These are phyloP conservation scores for Mercenaria mercenaria DNA, from an alignment of 1,140 invertebrate species.

Conservation along the genomic window DNA sequence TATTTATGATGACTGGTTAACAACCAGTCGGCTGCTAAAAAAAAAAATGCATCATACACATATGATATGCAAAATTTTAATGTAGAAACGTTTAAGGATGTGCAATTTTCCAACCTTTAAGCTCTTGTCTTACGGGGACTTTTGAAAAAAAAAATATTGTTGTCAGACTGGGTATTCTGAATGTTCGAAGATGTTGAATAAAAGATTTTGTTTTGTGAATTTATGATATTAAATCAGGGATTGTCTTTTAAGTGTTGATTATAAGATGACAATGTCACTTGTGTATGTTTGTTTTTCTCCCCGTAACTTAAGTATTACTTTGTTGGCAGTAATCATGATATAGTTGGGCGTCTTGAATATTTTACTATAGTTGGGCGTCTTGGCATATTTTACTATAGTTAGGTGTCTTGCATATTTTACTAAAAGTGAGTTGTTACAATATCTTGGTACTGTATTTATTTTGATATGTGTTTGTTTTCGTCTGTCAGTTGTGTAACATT, in stretches of 20 bases:
- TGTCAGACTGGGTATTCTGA: not conserved
- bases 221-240: not conserved
- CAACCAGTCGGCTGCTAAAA: too few relatives aligned
- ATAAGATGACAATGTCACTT: not conserved
- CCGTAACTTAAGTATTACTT: not conserved
- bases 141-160: too few relatives aligned
- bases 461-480: slow-evolving; percentile 32
- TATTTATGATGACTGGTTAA: too few relatives aligned
- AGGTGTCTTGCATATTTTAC: slow-evolving; percentile 10
- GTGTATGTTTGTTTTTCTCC: not conserved
- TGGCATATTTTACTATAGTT: slow-evolving; percentile 25
- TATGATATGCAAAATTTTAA: too few relatives aligned
- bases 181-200: too few relatives aligned
- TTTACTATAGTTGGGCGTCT: not conserved
- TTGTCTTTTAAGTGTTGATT: not conserved
- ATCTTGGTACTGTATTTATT: slow-evolving; percentile 17
- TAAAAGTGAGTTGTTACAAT: not conserved
- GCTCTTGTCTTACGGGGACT: too few relatives aligned
- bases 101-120: too few relatives aligned
- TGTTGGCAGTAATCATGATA: not conserved
- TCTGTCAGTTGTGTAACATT: not conserved
- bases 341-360: slow-evolving; percentile 1
- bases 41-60: too few relatives aligned
- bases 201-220: not conserved
- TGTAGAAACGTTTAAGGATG: too few relatives aligned